These are phyloP conservation scores for Anoplius nigerrimus DNA, from an alignment of 2,888 invertebrate genomes.

Conservation along the genomic window DNA sequence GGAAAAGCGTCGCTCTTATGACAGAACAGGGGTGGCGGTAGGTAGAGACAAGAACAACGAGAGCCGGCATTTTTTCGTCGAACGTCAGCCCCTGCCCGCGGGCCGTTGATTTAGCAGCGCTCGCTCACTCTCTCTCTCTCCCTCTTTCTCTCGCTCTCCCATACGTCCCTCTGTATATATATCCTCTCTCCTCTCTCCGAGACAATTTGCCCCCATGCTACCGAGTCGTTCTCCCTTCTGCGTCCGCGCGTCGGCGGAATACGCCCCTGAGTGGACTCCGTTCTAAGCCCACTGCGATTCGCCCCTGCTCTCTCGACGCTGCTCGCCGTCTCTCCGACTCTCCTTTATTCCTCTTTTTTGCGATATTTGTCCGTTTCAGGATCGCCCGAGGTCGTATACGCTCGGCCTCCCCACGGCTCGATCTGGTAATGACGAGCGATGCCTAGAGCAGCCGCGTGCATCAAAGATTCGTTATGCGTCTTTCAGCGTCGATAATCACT, in stretches of 20 bases:
- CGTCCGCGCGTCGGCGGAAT: neutral
- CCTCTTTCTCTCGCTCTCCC: neutral
- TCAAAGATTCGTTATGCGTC: slow-evolving; percentile 26
- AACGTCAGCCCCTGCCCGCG: slow-evolving; percentile 19
- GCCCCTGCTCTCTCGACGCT: slow-evolving; percentile 6
- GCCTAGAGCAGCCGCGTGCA: slow-evolving; percentile 6
- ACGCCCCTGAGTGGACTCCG: neutral
- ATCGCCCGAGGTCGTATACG: slow-evolving; percentile 25
- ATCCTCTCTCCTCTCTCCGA: neutral
- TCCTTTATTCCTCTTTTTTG: neutral
- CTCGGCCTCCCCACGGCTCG: slow-evolving; percentile 2
- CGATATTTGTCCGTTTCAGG: neutral
- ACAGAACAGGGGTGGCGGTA: too few species aligned
- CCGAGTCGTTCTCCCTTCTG: neutral
- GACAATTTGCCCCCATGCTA: neutral
- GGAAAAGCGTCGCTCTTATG: too few species aligned
- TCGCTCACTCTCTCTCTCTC: too few species aligned
- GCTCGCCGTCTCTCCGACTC: slow-evolving; percentile 10
- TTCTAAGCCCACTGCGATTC: neutral
- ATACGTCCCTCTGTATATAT: neutral
- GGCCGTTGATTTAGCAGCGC: slow-evolving; percentile 36
- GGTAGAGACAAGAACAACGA: neutral
- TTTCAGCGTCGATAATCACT: slow-evolving; percentile 10
- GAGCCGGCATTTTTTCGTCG: slow-evolving; percentile 20
- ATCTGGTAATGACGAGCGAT: too few species aligned